Percentiles rank a stretch among this genome's conserved stretches.
Evolutionary conservation across 2,888 invertebrate species (phyloP).

Genomic region (Teinopalpus imperialis): DNA sequence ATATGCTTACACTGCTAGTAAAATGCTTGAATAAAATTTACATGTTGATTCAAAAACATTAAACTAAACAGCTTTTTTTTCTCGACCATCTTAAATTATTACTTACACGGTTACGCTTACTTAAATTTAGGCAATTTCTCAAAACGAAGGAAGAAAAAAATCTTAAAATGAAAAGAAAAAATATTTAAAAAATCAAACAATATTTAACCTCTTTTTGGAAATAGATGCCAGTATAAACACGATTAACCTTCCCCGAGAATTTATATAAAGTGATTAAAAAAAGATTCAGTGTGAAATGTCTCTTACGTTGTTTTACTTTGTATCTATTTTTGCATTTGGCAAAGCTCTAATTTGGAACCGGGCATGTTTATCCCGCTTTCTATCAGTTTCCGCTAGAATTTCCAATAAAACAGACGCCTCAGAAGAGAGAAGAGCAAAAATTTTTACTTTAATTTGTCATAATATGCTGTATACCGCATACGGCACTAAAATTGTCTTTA

Average conservation of each 20-base stretch:
- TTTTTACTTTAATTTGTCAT: conserved; percentile 31
- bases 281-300: conserved; percentile 27
- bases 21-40: too few species aligned
- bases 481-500: conserved; percentile 55
- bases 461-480: conserved; percentile 67
- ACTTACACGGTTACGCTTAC: too few species aligned
- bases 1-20: conserved; percentile 7
- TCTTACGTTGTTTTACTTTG: conserved; percentile 40
- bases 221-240: too few species aligned
- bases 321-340: conserved; percentile 63
- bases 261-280: conserved; percentile 2
- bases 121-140: too few species aligned
- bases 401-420: conserved; percentile 39
- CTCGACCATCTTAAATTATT: too few species aligned
- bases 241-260: conserved; percentile 9
- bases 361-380: conserved; percentile 43
- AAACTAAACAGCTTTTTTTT: too few species aligned
- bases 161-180: too few species aligned
- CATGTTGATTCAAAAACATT: too few species aligned
- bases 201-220: too few species aligned
- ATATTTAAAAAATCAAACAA: too few species aligned
- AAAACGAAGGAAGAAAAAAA: too few species aligned
- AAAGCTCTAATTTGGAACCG: conserved; percentile 41
- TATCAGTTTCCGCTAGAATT: conserved; percentile 44
- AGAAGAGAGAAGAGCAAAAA: conserved; percentile 33